phyloP scores from a whole-genome alignment of 2,113 vertebrate species.

The Eolophus roseicapilla region DNA sequence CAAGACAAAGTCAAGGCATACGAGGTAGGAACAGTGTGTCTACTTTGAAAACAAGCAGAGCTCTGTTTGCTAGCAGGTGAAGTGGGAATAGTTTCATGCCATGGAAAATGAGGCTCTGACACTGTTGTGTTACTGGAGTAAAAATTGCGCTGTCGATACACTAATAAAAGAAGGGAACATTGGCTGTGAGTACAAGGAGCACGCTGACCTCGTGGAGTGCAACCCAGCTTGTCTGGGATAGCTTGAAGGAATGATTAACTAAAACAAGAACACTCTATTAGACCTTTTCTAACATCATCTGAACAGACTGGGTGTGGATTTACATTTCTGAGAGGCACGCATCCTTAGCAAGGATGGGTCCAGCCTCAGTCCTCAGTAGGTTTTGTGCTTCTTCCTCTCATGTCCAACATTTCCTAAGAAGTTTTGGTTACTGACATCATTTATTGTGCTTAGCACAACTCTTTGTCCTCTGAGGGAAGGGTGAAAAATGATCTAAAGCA shows the following conservation, averaged over 20 bases:
- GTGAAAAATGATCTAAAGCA: background rate
- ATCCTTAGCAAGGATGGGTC: background rate
- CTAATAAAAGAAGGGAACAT: background rate
- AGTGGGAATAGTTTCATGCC: background rate
- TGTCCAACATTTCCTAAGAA: background rate
- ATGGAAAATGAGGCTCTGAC: background rate
- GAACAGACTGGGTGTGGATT: background rate
- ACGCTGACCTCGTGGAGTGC: slow-evolving; percentile 3
- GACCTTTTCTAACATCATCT: background rate
- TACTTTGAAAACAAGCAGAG: background rate
- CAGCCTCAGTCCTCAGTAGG: background rate
- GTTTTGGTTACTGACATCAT: background rate
- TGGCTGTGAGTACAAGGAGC: slow-evolving; percentile 2
- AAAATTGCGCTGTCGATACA: background rate
- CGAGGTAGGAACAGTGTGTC: background rate
- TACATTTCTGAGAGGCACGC: background rate
- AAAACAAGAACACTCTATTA: background rate
- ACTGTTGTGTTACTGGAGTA: background rate
- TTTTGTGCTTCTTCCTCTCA: background rate
- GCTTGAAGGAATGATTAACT: slow-evolving; percentile 33
- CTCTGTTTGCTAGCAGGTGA: slow-evolving; percentile 11
- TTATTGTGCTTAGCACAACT: background rate
- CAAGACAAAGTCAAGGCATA: background rate
- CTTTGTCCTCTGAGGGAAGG: background rate
- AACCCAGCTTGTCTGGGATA: background rate